A percentile compares a stretch with the other conserved stretches of the same genome.
These are phyloP conservation scores for Triplophysa rosa DNA, from an alignment of 2,113 vertebrate genomes.

Conservation along the genomic window DNA sequence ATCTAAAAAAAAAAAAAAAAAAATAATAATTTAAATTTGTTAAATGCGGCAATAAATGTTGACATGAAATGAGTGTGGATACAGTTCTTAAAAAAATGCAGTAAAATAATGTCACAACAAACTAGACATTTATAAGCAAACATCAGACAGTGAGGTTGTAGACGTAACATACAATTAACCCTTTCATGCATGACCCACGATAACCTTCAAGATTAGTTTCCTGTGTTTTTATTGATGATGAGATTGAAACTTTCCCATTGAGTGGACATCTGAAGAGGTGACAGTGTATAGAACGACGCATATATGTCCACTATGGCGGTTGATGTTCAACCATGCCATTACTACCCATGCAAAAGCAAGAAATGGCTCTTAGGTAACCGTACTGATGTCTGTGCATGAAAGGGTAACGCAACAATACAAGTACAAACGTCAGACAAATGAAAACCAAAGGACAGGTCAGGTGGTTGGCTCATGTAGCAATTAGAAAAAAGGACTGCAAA, in stretches of 20 bases:
- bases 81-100: background rate
- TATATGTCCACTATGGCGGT: too few species aligned
- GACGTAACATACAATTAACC: background rate
- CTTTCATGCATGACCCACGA: too few species aligned
- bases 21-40: background rate
- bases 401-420: background rate
- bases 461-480: constrained; percentile 49
- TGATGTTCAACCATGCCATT: too few species aligned
- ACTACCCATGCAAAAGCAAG: too few species aligned
- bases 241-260: too few species aligned
- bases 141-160: constrained; percentile 9
- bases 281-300: too few species aligned
- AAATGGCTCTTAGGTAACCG: too few species aligned
- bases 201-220: too few species aligned
- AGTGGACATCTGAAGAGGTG: too few species aligned
- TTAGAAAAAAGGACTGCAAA: background rate
- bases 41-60: background rate
- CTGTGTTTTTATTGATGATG: too few species aligned
- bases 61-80: constrained; percentile 8
- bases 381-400: background rate
- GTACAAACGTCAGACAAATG: constrained; percentile 37
- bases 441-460: constrained; percentile 43
- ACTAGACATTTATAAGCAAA: constrained; percentile 2
- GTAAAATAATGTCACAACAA: background rate
- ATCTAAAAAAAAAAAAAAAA: too few species aligned